Conservation (phyloP, 2,113 vertebrate species). For the Larimichthys crocea region DNA sequence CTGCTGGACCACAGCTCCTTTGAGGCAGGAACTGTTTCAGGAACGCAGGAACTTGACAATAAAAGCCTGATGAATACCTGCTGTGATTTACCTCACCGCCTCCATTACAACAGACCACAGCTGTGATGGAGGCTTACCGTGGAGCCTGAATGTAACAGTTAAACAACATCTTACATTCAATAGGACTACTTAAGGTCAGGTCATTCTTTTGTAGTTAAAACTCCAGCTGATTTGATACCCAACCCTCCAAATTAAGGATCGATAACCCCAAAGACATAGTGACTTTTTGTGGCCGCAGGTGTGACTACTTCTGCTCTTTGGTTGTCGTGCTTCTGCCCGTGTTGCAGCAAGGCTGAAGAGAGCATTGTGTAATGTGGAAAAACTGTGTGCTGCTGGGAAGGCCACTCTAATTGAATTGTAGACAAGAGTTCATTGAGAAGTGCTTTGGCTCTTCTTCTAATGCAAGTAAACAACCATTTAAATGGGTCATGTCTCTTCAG, state of each 20-base stretch:
- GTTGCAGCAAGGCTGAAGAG: constrained; percentile 44
- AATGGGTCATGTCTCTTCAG: constrained; percentile 84
- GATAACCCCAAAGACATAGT: constrained; percentile 6
- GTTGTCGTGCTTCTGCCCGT: constrained; percentile 24
- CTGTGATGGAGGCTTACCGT: background rate
- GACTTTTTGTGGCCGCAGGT: constrained; percentile 38
- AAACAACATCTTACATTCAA: background rate
- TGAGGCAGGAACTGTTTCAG: constrained; percentile 20
- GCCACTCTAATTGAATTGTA: constrained; percentile 88
- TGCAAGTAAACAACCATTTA: constrained; percentile 88
- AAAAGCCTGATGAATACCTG: constrained; percentile 33
- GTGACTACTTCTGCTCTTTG: constrained; percentile 38
- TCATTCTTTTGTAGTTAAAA: background rate
- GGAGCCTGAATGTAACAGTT: background rate
- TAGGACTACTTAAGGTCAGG: background rate
- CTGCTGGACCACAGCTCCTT: constrained; percentile 16
- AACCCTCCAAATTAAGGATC: accelerated
- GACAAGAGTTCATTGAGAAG: constrained; percentile 88
- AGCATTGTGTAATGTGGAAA: constrained; percentile 70
- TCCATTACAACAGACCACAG: constrained; percentile 1
- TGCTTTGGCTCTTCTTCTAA: constrained; percentile 83
- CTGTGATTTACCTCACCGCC: background rate
- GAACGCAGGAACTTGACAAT: constrained; percentile 27
- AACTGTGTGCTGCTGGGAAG: constrained; percentile 77
- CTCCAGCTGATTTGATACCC: background rate